A percentile compares a stretch with the other conserved stretches of the same genome.
phyloP scores from a whole-genome alignment of 2,888 invertebrate genomes.

The Petrolisthes manimaculis region DNA sequence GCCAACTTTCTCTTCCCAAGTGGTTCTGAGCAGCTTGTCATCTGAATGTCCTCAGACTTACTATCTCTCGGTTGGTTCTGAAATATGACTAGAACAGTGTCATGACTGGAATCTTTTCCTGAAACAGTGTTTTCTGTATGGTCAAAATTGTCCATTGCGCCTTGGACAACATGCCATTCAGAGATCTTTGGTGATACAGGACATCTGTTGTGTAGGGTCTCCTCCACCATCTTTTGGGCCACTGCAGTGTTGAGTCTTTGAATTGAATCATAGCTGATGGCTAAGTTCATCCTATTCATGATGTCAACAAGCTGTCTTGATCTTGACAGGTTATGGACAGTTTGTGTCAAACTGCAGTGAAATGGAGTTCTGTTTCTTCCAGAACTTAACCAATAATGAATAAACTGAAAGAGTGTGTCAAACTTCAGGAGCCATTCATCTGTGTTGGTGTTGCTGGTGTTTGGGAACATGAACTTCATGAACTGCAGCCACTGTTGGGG shows the following conservation, averaged over 20 bases:
- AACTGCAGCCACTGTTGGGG: no score
- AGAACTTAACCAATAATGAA: constrained; percentile 17
- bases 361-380: constrained; percentile 15
- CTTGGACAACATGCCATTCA: not conserved
- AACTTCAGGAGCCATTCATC: no score
- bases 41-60: constrained; percentile 11
- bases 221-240: not conserved
- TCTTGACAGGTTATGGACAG: constrained; percentile 20
- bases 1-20: not conserved
- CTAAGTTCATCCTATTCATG: no score
- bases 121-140: not conserved
- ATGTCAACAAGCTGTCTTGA: not conserved
- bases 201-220: not conserved
- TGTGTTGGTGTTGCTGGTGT: no score
- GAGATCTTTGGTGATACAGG: not conserved
- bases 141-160: not conserved
- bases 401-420: no score
- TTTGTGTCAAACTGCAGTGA: constrained; percentile 6
- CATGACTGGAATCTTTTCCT: constrained; percentile 1
- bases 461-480: no score
- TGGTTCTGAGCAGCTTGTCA: constrained; percentile 6
- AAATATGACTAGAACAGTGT: constrained; percentile 1
- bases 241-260: not conserved
- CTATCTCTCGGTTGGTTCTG: constrained; percentile 19
- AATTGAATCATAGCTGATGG: not conserved